Conservation (phyloP, 23 tunicate species). For the Styela clava region DNA sequence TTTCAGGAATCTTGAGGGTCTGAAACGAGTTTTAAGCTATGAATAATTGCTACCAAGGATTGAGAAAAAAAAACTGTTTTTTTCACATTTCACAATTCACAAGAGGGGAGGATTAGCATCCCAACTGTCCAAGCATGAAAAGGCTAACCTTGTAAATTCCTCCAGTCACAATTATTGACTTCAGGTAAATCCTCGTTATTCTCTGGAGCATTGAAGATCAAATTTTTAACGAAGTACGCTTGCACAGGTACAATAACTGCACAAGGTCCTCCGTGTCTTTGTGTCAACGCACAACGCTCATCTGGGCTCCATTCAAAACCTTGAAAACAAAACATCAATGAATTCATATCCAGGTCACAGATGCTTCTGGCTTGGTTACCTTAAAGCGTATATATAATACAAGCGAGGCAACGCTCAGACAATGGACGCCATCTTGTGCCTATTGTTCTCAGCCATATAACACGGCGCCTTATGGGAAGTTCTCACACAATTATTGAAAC, state of each 20-base stretch:
- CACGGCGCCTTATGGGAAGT: no score
- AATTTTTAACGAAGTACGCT: slow-evolving; percentile 40
- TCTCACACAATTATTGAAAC: no score
- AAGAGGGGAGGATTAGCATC: no score
- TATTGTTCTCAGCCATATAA: no score
- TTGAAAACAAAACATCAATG: background rate
- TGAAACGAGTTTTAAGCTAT: no score
- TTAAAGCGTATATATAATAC: background rate
- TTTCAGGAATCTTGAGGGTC: no score
- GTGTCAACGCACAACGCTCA: slow-evolving; percentile 44
- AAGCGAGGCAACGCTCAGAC: no score
- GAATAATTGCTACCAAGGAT: no score
- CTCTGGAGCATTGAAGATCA: slow-evolving; percentile 30
- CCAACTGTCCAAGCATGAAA: no score
- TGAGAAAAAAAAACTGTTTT: no score
- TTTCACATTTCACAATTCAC: no score
- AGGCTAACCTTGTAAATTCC: slow-evolving; percentile 37
- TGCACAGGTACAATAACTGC: slow-evolving; percentile 69
- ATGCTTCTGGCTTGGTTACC: background rate
- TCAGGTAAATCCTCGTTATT: slow-evolving; percentile 25
- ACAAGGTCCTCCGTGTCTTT: slow-evolving; percentile 62
- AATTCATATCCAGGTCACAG: background rate
- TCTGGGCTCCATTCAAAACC: slow-evolving; percentile 64
- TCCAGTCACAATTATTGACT: slow-evolving; percentile 13
- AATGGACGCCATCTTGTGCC: no score